phyloP scores from a whole-genome alignment of 2,888 invertebrate genomes.

The Thymelicus acteon region DNA sequence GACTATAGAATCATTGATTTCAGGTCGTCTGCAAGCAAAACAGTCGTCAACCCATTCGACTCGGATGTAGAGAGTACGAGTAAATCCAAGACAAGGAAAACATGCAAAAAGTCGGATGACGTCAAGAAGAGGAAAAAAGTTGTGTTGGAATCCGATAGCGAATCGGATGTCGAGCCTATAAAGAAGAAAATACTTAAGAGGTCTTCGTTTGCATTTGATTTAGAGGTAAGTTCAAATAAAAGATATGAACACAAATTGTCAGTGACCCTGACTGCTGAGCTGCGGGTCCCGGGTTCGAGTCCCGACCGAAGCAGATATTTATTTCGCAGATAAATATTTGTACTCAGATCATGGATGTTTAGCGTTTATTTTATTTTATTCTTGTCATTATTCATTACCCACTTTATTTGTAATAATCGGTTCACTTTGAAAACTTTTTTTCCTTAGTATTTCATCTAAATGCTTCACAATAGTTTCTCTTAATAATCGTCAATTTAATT shows the following conservation, averaged over 20 bases:
- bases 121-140: background rate
- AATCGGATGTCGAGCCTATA: background rate
- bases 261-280: background rate
- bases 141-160: background rate
- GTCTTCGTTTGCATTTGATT: background rate
- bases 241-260: background rate
- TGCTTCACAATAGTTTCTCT: background rate
- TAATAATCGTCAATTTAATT: background rate
- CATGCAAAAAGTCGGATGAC: background rate
- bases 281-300: background rate
- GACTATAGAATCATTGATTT: background rate
- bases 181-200: background rate
- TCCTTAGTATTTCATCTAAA: background rate
- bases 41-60: background rate
- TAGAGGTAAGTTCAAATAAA: background rate
- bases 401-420: background rate
- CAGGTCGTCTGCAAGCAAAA: background rate
- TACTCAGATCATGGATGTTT: background rate
- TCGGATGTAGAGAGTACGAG: background rate
- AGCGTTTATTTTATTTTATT: background rate
- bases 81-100: background rate
- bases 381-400: background rate
- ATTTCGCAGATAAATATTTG: background rate
- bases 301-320: background rate
- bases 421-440: background rate